Evolutionary conservation across 2,888 invertebrate genomes (phyloP), one percentile per base, ranked within the genome.

Genomic region (Synanthedon tipuliformis): DNA sequence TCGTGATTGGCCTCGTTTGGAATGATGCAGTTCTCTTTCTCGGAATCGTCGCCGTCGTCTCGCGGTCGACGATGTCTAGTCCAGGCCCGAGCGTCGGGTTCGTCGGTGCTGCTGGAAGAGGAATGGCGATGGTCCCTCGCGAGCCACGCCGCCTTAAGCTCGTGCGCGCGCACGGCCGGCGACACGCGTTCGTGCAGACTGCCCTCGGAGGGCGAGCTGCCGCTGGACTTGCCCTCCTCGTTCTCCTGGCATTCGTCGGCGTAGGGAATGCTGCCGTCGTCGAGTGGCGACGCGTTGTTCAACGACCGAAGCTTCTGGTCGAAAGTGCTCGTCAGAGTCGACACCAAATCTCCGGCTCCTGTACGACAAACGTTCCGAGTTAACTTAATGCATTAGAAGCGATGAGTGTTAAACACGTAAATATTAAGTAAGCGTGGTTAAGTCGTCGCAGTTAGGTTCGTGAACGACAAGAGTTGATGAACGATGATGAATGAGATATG

Each of bases 261-360:
- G 81, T 89, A 93, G 53, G 92, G 92, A 74, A 92, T 91, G 85
- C 91, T 91, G 71, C 91, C 91, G 78, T 90, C 90, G 73, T 89
- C 89, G 50, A 90, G 88, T 65, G 90, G 90, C 55, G 91, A 90
- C 55, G 92, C 89, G 82, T 90, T 92, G 72, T 93, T 90, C 68
- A 93, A 79, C 67, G 92, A 91, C 65, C 92, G 91, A 81, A 94
- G 89, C 79, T 95, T 95, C 72, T 93, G 92, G 77, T 95, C 95
- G 81, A 95, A 92, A 56, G 95, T 93, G 71, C 93, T 93, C 64
- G 95, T 95, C 73, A 96, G 91, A 65, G 92, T 92, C 60, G 91
- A 90, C 73, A 93, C 92, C 80, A 95, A 88, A 66, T 95, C 92
- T 87, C 95, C 95, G 73, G 93, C 91, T 78, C 94, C 95, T 95